A percentile compares a stretch with the other conserved stretches of the same genome.
Evolutionary conservation across 2,113 vertebrate species (phyloP).

Genomic region (Hippocampus mohnikei): DNA sequence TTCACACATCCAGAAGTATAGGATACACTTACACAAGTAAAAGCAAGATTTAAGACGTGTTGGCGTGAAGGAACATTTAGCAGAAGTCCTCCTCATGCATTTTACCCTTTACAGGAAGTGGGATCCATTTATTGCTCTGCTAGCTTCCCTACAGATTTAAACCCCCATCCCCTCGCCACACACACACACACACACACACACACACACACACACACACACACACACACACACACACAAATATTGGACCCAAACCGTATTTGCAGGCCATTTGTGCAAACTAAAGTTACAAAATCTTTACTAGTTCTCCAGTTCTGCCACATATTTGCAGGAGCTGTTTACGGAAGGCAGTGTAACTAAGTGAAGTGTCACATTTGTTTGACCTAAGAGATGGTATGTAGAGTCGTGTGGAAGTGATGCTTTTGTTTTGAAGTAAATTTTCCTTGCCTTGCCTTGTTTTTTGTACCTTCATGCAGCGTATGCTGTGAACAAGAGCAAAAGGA

Average conservation of each 20-base stretch:
- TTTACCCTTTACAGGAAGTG: constrained; percentile 21
- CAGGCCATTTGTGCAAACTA: not conserved
- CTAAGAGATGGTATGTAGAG: not conserved
- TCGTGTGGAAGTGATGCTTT: not conserved
- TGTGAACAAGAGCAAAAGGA: too few species aligned
- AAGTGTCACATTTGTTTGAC: not conserved
- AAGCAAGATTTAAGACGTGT: not conserved
- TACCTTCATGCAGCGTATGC: too few species aligned
- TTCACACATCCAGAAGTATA: not conserved
- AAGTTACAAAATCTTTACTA: not conserved
- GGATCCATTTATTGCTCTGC: not conserved
- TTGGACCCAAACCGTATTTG: not conserved
- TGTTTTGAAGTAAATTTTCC: not conserved
- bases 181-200: too few species aligned
- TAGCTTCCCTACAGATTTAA: not conserved
- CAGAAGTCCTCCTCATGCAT: not conserved
- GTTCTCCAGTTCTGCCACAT: not conserved
- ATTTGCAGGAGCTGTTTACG: not conserved
- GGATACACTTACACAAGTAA: not conserved
- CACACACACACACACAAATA: too few species aligned
- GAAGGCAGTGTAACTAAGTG: not conserved
- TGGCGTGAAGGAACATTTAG: constrained; percentile 13
- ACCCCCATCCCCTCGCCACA: not conserved
- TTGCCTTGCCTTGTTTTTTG: too few species aligned
- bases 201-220: too few species aligned